Evolutionary conservation across 2,113 vertebrate species (phyloP).

Genomic region (Ciconia boyciana): DNA sequence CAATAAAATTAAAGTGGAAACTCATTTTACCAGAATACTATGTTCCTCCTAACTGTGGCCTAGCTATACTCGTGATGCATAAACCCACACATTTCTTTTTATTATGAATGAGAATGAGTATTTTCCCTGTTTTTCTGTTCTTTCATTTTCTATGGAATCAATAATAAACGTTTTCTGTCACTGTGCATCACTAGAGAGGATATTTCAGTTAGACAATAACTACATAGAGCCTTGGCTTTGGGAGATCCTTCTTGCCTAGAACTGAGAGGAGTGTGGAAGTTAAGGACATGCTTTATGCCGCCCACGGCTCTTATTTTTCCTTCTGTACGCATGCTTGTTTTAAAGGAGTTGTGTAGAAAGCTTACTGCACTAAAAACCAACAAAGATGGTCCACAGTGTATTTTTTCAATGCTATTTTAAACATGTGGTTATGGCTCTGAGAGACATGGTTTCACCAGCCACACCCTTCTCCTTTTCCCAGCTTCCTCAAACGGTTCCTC

Average conservation of each 20-base stretch:
- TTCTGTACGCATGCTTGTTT: background rate
- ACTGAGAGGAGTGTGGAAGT: background rate
- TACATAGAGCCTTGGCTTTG: background rate
- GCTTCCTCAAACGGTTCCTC: slow-evolving; percentile 40
- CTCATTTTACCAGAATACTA: background rate
- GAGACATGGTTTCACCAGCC: slow-evolving; percentile 16
- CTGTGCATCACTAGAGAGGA: background rate
- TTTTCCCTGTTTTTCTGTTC: background rate
- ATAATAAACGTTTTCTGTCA: background rate
- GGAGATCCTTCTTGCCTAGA: background rate
- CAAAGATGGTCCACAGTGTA: background rate
- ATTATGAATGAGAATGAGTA: background rate
- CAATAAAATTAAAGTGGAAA: background rate
- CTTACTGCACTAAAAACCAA: background rate
- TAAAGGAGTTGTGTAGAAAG: background rate
- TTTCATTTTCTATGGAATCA: background rate
- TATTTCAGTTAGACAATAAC: background rate
- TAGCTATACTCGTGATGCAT: background rate
- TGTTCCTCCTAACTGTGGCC: background rate
- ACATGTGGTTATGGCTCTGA: slow-evolving; percentile 40
- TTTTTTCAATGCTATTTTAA: slow-evolving; percentile 53
- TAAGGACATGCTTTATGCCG: background rate
- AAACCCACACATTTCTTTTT: background rate
- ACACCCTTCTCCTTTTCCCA: slow-evolving; percentile 57
- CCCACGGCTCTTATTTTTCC: background rate